phyloP scores from a whole-genome alignment of 2,797 vertebrate genomes.

The Melanotaenia maccullochi region DNA sequence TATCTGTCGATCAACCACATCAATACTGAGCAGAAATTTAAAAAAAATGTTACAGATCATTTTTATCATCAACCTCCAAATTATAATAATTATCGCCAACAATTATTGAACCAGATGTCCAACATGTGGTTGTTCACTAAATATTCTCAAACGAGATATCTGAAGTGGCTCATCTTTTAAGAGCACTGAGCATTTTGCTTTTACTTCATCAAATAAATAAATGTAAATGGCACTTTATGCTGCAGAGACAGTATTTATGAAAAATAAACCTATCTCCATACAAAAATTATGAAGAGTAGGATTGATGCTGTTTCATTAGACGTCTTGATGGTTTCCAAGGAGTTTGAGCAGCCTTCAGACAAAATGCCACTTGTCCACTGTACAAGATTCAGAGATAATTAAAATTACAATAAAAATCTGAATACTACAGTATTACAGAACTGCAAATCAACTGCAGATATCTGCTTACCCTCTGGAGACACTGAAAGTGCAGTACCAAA shows the following conservation, averaged over 20 bases:
- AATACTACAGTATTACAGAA: not conserved
- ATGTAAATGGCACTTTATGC: constrained; percentile 11
- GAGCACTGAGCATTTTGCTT: not conserved
- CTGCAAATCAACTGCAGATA: not conserved
- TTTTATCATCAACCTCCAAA: not conserved
- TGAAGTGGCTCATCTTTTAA: not conserved
- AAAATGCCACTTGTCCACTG: constrained; percentile 87
- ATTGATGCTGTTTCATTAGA: constrained; percentile 28
- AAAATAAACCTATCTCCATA: constrained; percentile 41
- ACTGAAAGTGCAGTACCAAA: constrained; percentile 68
- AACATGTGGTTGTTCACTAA: not conserved
- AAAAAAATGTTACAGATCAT: not conserved
- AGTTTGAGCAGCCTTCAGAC: constrained; percentile 54
- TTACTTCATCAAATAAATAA: constrained; percentile 14
- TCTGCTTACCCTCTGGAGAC: constrained; percentile 83
- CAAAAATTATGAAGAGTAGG: constrained; percentile 28
- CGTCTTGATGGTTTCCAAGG: constrained; percentile 10
- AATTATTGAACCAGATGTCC: constrained; percentile 1
- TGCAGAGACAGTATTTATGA: constrained; percentile 25
- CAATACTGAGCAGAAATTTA: not conserved
- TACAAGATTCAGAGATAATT: constrained; percentile 39
- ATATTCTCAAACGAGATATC: not conserved
- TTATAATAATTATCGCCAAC: not conserved
- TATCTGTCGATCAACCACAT: constrained; percentile 4
- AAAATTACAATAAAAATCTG: not conserved